A percentile compares a stretch with the other conserved stretches of the same genome.
Evolutionary conservation across 1,140 invertebrate species (phyloP).

Genomic region (Drosophila yakuba): DNA sequence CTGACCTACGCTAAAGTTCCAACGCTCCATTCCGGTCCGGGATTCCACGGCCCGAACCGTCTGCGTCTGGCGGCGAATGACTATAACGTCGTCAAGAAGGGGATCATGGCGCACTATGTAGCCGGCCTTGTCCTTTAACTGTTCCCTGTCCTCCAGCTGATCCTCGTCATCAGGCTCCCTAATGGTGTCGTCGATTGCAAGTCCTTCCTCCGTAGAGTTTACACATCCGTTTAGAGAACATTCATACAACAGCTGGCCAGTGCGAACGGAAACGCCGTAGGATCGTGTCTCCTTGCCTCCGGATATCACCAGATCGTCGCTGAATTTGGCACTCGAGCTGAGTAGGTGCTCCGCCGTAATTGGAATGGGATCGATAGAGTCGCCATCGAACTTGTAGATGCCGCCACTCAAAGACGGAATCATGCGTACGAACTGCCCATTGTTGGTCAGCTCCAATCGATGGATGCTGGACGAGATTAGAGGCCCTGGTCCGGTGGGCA

Average conservation of each 20-base stretch:
- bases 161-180: slow-evolving; percentile 21
- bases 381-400: slow-evolving; percentile 96
- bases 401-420: slow-evolving; percentile 96
- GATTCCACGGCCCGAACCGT: slow-evolving; percentile 95
- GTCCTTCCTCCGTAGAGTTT: slow-evolving; percentile 85
- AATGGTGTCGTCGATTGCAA: slow-evolving; percentile 56
- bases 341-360: slow-evolving; percentile 94
- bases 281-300: slow-evolving; percentile 89
- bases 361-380: slow-evolving; percentile 93
- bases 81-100: slow-evolving; percentile 88
- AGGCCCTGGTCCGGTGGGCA: slow-evolving; percentile 89
- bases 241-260: slow-evolving; percentile 92
- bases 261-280: slow-evolving; percentile 90
- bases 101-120: slow-evolving; percentile 81
- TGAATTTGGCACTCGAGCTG: slow-evolving; percentile 92
- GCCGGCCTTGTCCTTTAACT: slow-evolving; percentile 47
- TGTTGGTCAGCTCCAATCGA: slow-evolving; percentile 92
- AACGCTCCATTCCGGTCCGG: slow-evolving; percentile 92
- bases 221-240: slow-evolving; percentile 91
- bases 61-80: slow-evolving; percentile 92
- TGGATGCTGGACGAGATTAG: slow-evolving; percentile 94
- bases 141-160: slow-evolving; percentile 20
- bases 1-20: slow-evolving; percentile 97
- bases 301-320: slow-evolving; percentile 94
- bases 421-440: slow-evolving; percentile 93